Evolutionary conservation across 2,113 vertebrate genomes (phyloP).

Genomic region (Pachypanchax playfairii): DNA sequence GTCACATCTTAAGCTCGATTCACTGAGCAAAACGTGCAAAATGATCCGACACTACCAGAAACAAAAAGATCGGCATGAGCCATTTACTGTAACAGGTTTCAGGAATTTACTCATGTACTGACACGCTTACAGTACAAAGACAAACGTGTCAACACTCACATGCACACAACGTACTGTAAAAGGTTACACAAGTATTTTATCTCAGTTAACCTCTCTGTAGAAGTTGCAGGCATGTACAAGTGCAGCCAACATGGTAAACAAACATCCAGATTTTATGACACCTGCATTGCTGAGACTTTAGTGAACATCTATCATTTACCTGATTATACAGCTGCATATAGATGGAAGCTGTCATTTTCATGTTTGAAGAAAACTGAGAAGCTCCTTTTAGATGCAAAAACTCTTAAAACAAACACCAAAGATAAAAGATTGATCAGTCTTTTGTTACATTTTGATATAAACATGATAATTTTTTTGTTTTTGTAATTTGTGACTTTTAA

Average conservation of each 20-base stretch:
- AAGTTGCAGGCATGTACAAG: neutral
- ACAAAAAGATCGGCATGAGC: slow-evolving; percentile 9
- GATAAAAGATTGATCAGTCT: neutral
- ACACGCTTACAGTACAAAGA: slow-evolving; percentile 16
- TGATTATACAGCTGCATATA: slow-evolving; percentile 61
- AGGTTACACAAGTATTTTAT: neutral
- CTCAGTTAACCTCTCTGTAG: neutral
- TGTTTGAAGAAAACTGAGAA: slow-evolving; percentile 3
- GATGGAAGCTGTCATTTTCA: slow-evolving; percentile 42
- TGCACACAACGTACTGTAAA: neutral
- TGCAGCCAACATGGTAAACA: slow-evolving; percentile 21
- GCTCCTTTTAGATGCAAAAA: slow-evolving; percentile 15
- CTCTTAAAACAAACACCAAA: slow-evolving; percentile 4
- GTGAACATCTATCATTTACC: slow-evolving; percentile 51
- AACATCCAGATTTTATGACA: slow-evolving; percentile 21
- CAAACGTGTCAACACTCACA: no score
- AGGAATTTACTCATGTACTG: slow-evolving; percentile 19
- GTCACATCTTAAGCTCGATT: slow-evolving; percentile 21
- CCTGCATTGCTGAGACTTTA: slow-evolving; percentile 60
- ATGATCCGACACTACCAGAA: slow-evolving; percentile 46
- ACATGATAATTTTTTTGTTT: no score
- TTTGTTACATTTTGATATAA: slow-evolving; percentile 6
- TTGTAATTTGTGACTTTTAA: no score
- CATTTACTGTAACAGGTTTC: slow-evolving; percentile 31
- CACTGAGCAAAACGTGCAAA: slow-evolving; percentile 43